A percentile compares a stretch with the other conserved stretches of the same genome.
Evolutionary conservation across 2,113 vertebrate genomes (phyloP).

Genomic region (Toxotes chatareus): DNA sequence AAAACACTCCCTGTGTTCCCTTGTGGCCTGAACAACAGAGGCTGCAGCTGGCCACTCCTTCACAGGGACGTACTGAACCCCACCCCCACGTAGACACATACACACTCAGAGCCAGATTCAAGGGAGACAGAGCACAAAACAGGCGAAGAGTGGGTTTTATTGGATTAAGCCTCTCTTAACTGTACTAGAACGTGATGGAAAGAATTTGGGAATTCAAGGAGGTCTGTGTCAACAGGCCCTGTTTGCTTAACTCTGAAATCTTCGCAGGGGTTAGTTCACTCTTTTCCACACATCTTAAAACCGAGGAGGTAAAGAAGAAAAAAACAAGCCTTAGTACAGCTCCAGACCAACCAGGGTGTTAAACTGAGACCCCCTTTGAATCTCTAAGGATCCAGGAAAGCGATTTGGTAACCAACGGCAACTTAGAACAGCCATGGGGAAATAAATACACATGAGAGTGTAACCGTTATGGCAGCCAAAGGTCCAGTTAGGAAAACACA

Average conservation of each 20-base stretch:
- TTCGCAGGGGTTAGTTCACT: slow-evolving; percentile 49
- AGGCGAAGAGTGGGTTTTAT: slow-evolving; percentile 66
- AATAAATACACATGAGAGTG: slow-evolving; percentile 45
- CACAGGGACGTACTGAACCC: slow-evolving; percentile 36
- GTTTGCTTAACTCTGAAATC: slow-evolving; percentile 75
- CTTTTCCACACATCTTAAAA: slow-evolving; percentile 52
- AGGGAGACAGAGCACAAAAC: slow-evolving; percentile 57
- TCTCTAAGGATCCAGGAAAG: slow-evolving; percentile 36
- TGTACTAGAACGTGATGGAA: slow-evolving; percentile 71
- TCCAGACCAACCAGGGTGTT: slow-evolving; percentile 47
- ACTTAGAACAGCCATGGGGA: slow-evolving; percentile 34
- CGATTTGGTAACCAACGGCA: slow-evolving; percentile 49
- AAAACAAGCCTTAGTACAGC: slow-evolving; percentile 37
- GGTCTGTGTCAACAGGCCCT: slow-evolving; percentile 75
- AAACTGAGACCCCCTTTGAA: slow-evolving; percentile 42
- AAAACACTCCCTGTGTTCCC: slow-evolving; percentile 69
- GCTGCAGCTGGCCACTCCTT: slow-evolving; percentile 69
- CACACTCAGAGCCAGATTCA: slow-evolving; percentile 49
- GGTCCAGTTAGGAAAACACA: slow-evolving; percentile 50
- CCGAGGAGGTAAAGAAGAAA: slow-evolving; percentile 18
- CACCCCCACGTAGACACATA: neutral
- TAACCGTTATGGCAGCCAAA: slow-evolving; percentile 38
- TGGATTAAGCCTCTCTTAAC: slow-evolving; percentile 80
- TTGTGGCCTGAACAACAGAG: slow-evolving; percentile 68
- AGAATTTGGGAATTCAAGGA: slow-evolving; percentile 70